phyloP scores from a whole-genome alignment of 1,140 invertebrate species.

The Pogonomyrmex californicus region DNA sequence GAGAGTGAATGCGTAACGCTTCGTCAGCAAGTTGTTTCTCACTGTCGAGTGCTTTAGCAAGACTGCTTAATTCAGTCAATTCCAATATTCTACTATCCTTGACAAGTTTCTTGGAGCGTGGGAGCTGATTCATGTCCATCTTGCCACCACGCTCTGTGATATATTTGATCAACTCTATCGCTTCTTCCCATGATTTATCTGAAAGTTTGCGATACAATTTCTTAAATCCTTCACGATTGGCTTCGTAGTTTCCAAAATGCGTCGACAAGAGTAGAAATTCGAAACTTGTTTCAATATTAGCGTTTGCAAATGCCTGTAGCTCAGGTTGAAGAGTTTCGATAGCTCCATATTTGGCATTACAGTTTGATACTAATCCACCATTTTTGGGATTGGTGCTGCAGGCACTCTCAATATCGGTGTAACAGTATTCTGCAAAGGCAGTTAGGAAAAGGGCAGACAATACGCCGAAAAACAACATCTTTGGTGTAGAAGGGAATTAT shows the following conservation, averaged over 20 bases:
- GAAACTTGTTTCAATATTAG: conserved; percentile 90
- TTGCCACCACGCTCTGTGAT: conserved; percentile 91
- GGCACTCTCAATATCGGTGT: conserved; percentile 88
- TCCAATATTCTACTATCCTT: conserved; percentile 79
- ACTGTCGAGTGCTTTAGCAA: conserved; percentile 92
- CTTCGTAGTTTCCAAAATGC: conserved; percentile 92
- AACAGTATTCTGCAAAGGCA: conserved; percentile 88
- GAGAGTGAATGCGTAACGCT: conserved; percentile 89
- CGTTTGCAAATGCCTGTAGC: conserved; percentile 89
- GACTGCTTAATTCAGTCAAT: conserved; percentile 89
- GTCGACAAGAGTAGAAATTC: conserved; percentile 92
- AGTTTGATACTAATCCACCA: conserved; percentile 83
- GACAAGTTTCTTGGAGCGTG: conserved; percentile 76
- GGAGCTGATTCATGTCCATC: conserved; percentile 85
- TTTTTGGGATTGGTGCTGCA: conserved; percentile 85
- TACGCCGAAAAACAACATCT: conserved; percentile 88
- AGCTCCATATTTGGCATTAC: conserved; percentile 91
- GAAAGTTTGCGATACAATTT: conserved; percentile 91
- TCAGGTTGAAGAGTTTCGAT: conserved; percentile 86
- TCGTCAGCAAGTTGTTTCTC: conserved; percentile 91
- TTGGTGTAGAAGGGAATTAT: conserved; percentile 44
- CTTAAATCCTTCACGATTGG: conserved; percentile 92
- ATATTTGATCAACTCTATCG: conserved; percentile 92
- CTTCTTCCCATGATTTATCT: conserved; percentile 91
- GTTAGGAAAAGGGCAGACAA: conserved; percentile 86